Evolutionary conservation across 2,797 vertebrate species (phyloP).

Genomic region (Gephyroberyx darwinii): DNA sequence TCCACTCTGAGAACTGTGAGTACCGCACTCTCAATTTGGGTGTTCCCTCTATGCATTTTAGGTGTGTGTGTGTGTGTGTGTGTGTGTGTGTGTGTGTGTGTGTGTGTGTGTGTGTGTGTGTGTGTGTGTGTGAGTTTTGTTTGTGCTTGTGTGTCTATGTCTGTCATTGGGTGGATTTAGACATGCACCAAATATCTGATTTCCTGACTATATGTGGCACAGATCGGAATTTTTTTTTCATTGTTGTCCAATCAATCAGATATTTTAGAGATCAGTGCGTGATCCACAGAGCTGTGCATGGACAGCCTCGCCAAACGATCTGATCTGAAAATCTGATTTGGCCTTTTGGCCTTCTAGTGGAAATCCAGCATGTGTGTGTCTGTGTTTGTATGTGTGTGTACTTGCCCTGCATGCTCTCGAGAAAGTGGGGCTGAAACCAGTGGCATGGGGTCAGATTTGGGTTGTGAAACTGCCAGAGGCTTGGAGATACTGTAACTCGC

Average conservation of each 20-base stretch:
- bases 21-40: conserved; percentile 64
- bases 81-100: conserved; percentile 5
- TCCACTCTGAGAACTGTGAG: conserved; percentile 97
- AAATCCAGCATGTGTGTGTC: not conserved
- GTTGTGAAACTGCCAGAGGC: conserved; percentile 63
- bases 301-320: not conserved
- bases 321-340: conserved; percentile 3
- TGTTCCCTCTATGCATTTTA: conserved; percentile 9
- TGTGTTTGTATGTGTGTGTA: conserved; percentile 21
- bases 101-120: conserved; percentile 7
- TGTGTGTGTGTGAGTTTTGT: not conserved
- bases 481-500: conserved; percentile 50
- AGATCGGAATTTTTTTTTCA: not conserved
- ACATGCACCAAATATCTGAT: not conserved
- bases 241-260: not conserved
- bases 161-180: not conserved
- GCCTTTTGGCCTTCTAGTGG: not conserved
- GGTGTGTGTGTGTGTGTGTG: conserved; percentile 11
- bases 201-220: not conserved
- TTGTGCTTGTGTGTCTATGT: not conserved
- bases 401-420: not conserved
- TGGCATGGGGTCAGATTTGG: conserved; percentile 35
- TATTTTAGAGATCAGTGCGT: not conserved
- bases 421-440: conserved; percentile 31
- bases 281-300: not conserved